phyloP scores from a whole-genome alignment of 1,140 invertebrate genomes.

The Pomacea maculata region DNA sequence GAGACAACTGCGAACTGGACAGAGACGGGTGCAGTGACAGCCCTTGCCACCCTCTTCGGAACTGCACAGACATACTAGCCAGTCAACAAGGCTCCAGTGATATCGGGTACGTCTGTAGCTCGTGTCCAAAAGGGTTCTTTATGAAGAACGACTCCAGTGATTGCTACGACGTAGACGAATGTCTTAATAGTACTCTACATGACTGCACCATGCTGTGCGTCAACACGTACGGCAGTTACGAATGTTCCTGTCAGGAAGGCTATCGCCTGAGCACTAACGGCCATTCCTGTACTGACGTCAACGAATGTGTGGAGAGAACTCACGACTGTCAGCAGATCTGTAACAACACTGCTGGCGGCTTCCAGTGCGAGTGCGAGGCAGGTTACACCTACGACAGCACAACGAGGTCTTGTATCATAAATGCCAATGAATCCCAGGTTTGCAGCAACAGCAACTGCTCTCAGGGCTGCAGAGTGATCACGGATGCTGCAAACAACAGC shows the following conservation, averaged over 20 bases:
- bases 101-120: constrained; percentile 8
- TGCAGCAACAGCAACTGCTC: not conserved
- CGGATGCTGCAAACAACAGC: not conserved
- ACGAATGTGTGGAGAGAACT: constrained; percentile 56
- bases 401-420: not conserved
- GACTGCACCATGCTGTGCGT: constrained; percentile 27
- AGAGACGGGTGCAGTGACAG: constrained; percentile 26
- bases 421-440: not conserved
- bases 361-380: constrained; percentile 37
- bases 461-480: not conserved
- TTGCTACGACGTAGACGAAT: constrained; percentile 24
- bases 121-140: constrained; percentile 17
- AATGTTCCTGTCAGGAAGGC: constrained; percentile 40
- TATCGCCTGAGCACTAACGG: constrained; percentile 16
- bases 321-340: constrained; percentile 58
- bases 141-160: not conserved
- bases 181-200: constrained; percentile 64
- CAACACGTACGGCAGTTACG: constrained; percentile 39
- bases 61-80: constrained; percentile 24
- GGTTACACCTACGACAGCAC: constrained; percentile 23
- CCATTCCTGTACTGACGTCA: constrained; percentile 48
- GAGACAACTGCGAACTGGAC: constrained; percentile 20
- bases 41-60: constrained; percentile 17
- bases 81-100: constrained; percentile 10
- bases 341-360: constrained; percentile 36